Percentiles rank a stretch among this genome's conserved stretches.
phyloP scores from a whole-genome alignment of 2,113 vertebrate species.

The Cephalopterus ornatus region DNA sequence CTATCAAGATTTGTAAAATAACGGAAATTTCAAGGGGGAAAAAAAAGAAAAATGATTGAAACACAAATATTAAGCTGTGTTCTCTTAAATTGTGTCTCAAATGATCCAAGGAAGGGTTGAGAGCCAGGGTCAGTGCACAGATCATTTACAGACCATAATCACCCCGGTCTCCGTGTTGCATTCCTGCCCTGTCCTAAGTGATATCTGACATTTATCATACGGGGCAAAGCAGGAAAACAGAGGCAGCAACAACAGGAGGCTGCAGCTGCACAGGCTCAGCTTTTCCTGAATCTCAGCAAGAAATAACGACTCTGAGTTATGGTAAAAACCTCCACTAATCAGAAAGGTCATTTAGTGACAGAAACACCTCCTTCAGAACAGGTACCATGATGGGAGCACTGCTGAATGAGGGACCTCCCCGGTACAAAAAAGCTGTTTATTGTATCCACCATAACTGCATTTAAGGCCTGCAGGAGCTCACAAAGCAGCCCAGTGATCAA shows the following conservation, averaged over 20 bases:
- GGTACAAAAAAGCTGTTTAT: not conserved
- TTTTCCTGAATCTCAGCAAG: slow-evolving; percentile 17
- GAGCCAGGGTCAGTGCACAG: slow-evolving; percentile 25
- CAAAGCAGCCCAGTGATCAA: not conserved
- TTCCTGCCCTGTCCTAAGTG: slow-evolving; percentile 39
- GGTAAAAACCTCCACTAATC: slow-evolving; percentile 20
- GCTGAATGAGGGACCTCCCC: not conserved
- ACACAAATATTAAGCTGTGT: not conserved
- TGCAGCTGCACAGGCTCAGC: slow-evolving; percentile 38
- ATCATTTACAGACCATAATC: slow-evolving; percentile 30
- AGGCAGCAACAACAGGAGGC: slow-evolving; percentile 34
- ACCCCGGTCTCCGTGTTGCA: not conserved
- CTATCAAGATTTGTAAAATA: not conserved
- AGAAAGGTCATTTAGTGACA: slow-evolving; percentile 45
- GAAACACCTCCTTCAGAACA: slow-evolving; percentile 10
- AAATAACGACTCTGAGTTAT: slow-evolving; percentile 46
- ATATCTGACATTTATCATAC: slow-evolving; percentile 19
- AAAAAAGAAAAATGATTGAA: not conserved
- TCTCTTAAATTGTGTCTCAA: slow-evolving; percentile 14
- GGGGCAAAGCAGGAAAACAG: not conserved
- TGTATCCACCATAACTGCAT: not conserved
- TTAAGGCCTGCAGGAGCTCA: slow-evolving; percentile 8
- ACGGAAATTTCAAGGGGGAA: not conserved
- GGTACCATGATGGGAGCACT: not conserved
- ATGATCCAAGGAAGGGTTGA: not conserved